Conservation (phyloP, 2,797 vertebrate genomes). For the Erpetoichthys calabaricus region DNA sequence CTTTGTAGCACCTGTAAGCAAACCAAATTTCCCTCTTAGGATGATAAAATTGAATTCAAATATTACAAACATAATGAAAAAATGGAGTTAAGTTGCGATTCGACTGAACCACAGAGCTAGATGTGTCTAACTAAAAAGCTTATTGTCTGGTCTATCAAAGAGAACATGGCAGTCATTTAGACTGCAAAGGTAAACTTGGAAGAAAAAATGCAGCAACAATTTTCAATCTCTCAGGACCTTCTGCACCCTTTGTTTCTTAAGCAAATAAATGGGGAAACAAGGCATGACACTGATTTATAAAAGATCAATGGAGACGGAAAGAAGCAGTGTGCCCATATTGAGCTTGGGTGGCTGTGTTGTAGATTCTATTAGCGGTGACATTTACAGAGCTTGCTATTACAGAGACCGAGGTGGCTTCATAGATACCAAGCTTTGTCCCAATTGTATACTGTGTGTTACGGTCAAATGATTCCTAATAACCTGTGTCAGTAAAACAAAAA, state of each 20-base stretch:
- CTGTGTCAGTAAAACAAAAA: conserved; percentile 1
- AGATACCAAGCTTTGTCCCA: neutral
- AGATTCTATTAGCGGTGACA: conserved; percentile 1
- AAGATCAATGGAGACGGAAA: neutral
- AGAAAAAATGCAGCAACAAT: too few relatives aligned
- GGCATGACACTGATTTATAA: neutral
- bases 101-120: too few relatives aligned
- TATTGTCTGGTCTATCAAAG: too few relatives aligned
- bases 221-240: too few relatives aligned
- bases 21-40: too few relatives aligned
- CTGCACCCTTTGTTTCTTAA: neutral
- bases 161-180: too few relatives aligned
- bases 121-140: too few relatives aligned
- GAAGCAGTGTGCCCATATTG: neutral
- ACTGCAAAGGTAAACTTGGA: too few relatives aligned
- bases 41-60: too few relatives aligned
- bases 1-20: too few relatives aligned
- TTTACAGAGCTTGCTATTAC: neutral
- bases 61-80: too few relatives aligned
- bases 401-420: neutral
- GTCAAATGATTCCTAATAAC: conserved; percentile 3
- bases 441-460: neutral
- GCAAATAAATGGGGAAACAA: neutral
- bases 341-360: neutral
- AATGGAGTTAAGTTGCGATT: too few relatives aligned